phyloP scores from a whole-genome alignment of 2,113 vertebrate species.

The Oreotrochilus melanogaster region DNA sequence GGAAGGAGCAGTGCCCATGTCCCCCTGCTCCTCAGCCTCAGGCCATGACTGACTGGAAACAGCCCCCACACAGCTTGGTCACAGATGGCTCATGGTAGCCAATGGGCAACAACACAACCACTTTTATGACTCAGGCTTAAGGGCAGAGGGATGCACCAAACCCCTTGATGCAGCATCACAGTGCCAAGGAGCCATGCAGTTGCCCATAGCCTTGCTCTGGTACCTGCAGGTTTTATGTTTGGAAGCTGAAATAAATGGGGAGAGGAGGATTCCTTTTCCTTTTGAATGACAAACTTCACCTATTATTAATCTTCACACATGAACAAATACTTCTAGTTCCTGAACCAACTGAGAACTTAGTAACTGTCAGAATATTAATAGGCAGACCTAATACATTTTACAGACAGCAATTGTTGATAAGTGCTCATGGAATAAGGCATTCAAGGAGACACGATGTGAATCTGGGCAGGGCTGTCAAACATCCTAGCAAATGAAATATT shows the following conservation, averaged over 20 bases:
- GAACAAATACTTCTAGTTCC: slow-evolving; percentile 31
- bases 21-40: not conserved
- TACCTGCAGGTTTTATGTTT: not conserved
- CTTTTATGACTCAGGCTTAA: not conserved
- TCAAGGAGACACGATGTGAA: slow-evolving; percentile 37
- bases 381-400: slow-evolving; percentile 46
- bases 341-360: slow-evolving; percentile 51
- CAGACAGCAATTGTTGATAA: slow-evolving; percentile 59
- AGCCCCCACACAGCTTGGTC: rapidly evolving
- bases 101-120: rapidly evolving
- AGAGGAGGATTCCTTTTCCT: not conserved
- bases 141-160: not conserved
- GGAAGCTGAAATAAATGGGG: not conserved
- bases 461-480: slow-evolving; percentile 36
- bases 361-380: slow-evolving; percentile 62
- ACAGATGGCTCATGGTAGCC: rapidly evolving
- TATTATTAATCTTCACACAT: slow-evolving; percentile 46
- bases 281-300: slow-evolving; percentile 12
- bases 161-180: too few relatives aligned
- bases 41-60: rapidly evolving
- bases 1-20: rapidly evolving
- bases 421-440: slow-evolving; percentile 27
- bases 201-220: not conserved
- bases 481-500: slow-evolving; percentile 41
- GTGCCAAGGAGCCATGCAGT: rapidly evolving